A percentile compares a stretch with the other conserved stretches of the same genome.
These are phyloP conservation scores for Corbicula japonica DNA, from an alignment of 2,888 invertebrate genomes.

Conservation along the genomic window DNA sequence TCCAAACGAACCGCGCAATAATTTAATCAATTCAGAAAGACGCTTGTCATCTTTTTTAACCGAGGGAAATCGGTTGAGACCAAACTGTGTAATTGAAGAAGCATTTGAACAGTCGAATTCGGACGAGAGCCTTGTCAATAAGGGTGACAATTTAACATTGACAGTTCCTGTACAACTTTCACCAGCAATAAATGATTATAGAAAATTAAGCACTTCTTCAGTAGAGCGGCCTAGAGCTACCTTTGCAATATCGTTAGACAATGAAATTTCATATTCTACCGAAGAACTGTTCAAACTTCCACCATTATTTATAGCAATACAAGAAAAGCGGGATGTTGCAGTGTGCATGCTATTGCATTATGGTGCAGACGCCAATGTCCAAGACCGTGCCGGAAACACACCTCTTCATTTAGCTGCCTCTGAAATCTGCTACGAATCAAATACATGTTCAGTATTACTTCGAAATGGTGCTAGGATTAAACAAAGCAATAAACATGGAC, in stretches of 20 bases:
- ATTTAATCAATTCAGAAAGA: slow-evolving; percentile 59
- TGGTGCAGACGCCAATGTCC: slow-evolving; percentile 88
- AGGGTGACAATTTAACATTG: slow-evolving; percentile 24
- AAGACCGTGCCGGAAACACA: slow-evolving; percentile 88
- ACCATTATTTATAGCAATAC: slow-evolving; percentile 89
- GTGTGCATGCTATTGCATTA: slow-evolving; percentile 88
- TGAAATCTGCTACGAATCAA: slow-evolving; percentile 88
- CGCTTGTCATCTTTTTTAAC: slow-evolving; percentile 45
- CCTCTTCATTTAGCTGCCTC: slow-evolving; percentile 89
- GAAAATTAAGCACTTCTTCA: not conserved
- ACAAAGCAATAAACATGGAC: slow-evolving; percentile 87
- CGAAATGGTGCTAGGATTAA: slow-evolving; percentile 88
- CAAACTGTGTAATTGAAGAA: slow-evolving; percentile 61
- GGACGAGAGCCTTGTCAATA: slow-evolving; percentile 33
- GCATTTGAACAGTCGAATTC: slow-evolving; percentile 33
- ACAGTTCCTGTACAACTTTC: slow-evolving; percentile 10
- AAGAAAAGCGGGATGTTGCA: slow-evolving; percentile 88
- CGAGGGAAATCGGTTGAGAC: slow-evolving; percentile 46
- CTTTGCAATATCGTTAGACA: slow-evolving; percentile 43
- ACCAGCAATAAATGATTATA: not conserved
- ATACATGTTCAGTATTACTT: slow-evolving; percentile 88
- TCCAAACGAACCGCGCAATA: slow-evolving; percentile 88
- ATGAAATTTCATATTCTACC: slow-evolving; percentile 86
- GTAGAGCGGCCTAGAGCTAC: slow-evolving; percentile 29
- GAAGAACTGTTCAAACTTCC: slow-evolving; percentile 88